These are phyloP conservation scores for Clusia tigrina DNA, from an alignment of 2,888 invertebrate genomes.

Conservation along the genomic window DNA sequence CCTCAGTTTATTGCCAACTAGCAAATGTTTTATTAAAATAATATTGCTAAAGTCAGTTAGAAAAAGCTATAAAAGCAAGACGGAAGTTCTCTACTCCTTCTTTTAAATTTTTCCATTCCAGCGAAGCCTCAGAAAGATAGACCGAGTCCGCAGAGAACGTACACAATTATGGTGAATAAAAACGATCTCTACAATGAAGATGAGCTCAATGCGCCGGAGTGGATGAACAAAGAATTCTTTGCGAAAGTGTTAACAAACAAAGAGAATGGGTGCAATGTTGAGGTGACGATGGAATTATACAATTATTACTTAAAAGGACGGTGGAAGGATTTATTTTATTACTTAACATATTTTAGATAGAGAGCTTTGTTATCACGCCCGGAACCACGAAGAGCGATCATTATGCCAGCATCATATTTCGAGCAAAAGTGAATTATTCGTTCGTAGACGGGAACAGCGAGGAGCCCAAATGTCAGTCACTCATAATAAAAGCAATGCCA, in stretches of 20 bases:
- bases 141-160: too few species aligned
- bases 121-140: neutral
- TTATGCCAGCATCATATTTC: conserved; percentile 39
- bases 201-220: conserved; percentile 31
- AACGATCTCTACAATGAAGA: conserved; percentile 20
- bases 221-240: conserved; percentile 33
- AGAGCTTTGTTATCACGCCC: conserved; percentile 29
- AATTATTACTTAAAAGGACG: too few species aligned
- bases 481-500: conserved; percentile 37
- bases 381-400: conserved; percentile 37
- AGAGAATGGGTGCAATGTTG: conserved; percentile 23
- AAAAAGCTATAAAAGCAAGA: too few species aligned
- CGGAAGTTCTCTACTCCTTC: too few species aligned
- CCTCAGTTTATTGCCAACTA: too few species aligned
- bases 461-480: conserved; percentile 11
- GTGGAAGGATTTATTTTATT: too few species aligned
- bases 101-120: too few species aligned
- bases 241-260: conserved; percentile 22
- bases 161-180: conserved; percentile 29
- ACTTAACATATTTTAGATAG: conserved; percentile 26
- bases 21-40: too few species aligned
- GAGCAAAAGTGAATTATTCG: conserved; percentile 27
- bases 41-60: too few species aligned
- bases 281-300: neutral
- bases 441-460: neutral